A percentile compares a stretch with the other conserved stretches of the same genome.
These are phyloP conservation scores for Scomber colias DNA, from an alignment of 2,113 vertebrate species.

Conservation along the genomic window DNA sequence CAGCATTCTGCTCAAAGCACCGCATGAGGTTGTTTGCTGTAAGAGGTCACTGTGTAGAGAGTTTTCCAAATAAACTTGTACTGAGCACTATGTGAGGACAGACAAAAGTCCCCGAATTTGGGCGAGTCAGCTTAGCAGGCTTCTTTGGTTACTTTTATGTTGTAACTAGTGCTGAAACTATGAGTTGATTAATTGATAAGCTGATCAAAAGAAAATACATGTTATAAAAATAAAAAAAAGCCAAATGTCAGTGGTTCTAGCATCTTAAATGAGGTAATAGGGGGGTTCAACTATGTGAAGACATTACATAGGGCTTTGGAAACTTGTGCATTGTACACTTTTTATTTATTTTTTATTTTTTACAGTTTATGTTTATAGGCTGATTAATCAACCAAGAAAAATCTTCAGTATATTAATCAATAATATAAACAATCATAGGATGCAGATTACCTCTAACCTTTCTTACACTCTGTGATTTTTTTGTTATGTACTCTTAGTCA, in stretches of 20 bases:
- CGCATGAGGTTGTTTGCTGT: conserved; percentile 49
- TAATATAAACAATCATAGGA: neutral
- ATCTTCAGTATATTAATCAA: neutral
- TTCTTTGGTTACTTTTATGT: neutral
- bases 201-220: neutral
- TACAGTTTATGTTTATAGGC: neutral
- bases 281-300: no score
- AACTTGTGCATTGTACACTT: no score
- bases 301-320: no score
- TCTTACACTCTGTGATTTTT: neutral
- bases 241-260: no score
- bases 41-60: conserved; percentile 30
- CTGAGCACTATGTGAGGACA: conserved; percentile 15
- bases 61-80: neutral
- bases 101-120: neutral
- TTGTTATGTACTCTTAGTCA: neutral
- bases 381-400: neutral
- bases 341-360: no score
- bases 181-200: neutral
- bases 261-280: no score
- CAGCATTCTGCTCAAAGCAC: conserved; percentile 36
- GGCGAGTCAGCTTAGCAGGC: conserved; percentile 2
- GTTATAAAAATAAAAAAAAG: no score
- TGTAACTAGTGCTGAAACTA: neutral
- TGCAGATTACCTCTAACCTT: neutral